phyloP scores from a whole-genome alignment of 2,888 invertebrate species.

The Troilus luridus region DNA sequence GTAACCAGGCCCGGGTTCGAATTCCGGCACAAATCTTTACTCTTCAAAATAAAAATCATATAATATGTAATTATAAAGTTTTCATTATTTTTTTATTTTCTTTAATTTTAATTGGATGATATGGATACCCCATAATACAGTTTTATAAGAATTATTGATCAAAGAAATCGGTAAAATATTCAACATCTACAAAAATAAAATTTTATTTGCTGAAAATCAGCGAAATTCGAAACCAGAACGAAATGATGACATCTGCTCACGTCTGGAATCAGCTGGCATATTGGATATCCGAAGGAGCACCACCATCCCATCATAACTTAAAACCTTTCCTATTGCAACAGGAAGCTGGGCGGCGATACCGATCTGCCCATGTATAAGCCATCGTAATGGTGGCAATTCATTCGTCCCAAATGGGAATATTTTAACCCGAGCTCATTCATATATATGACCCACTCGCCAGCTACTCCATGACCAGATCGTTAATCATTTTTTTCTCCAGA shows the following conservation, averaged over 20 bases:
- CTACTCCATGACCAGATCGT: background rate
- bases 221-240: background rate
- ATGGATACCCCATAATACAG: too few relatives aligned
- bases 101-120: too few relatives aligned
- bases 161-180: background rate
- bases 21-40: too few relatives aligned
- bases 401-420: constrained; percentile 1
- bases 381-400: background rate
- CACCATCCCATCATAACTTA: background rate
- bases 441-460: background rate
- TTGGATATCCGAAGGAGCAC: background rate
- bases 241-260: background rate
- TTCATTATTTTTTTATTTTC: too few relatives aligned
- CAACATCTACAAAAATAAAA: background rate
- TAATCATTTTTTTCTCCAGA: background rate
- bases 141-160: too few relatives aligned
- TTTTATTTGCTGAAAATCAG: background rate
- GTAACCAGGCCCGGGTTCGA: too few relatives aligned
- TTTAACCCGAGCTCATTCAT: background rate
- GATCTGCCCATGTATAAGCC: background rate
- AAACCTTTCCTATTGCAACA: background rate
- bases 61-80: too few relatives aligned
- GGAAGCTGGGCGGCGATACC: background rate
- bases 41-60: too few relatives aligned
- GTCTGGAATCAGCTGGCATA: background rate